Conservation (phyloP, 2,113 vertebrate genomes). For the Phalacrocorax brasilianus region DNA sequence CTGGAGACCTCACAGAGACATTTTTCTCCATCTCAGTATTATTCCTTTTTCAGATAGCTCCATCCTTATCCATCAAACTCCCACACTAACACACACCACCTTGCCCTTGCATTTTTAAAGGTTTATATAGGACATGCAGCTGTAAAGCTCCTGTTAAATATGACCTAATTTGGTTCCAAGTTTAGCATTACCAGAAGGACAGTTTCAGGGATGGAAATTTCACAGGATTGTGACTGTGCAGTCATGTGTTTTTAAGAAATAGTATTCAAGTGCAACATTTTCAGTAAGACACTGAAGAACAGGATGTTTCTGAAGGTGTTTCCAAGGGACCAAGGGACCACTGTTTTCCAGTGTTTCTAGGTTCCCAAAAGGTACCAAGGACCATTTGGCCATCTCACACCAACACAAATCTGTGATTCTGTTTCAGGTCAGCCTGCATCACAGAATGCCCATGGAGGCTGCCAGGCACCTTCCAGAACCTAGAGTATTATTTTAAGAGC, state of each 20-base stretch:
- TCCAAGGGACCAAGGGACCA: background rate
- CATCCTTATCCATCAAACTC: background rate
- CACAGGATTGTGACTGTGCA: background rate
- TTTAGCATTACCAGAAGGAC: slow-evolving; percentile 30
- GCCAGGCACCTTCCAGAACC: background rate
- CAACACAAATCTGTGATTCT: background rate
- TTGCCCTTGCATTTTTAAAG: background rate
- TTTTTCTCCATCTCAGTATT: background rate
- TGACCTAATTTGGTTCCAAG: slow-evolving; percentile 37
- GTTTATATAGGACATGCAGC: slow-evolving; percentile 1
- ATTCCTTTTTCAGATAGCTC: background rate
- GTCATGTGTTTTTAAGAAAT: background rate
- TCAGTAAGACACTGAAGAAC: background rate
- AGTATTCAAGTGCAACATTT: background rate
- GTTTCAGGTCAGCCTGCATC: background rate
- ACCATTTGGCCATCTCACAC: background rate
- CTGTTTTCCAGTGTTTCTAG: background rate
- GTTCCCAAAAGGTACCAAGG: background rate
- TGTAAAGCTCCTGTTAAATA: slow-evolving; percentile 9
- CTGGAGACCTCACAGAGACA: background rate
- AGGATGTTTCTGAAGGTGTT: background rate
- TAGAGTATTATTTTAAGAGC: background rate
- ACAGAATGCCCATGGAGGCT: background rate
- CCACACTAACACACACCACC: background rate
- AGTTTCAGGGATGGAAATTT: background rate